Percentiles rank a stretch among this genome's conserved stretches.
Conservation (phyloP, 2,888 invertebrate genomes). For the Candidula unifasciata region DNA sequence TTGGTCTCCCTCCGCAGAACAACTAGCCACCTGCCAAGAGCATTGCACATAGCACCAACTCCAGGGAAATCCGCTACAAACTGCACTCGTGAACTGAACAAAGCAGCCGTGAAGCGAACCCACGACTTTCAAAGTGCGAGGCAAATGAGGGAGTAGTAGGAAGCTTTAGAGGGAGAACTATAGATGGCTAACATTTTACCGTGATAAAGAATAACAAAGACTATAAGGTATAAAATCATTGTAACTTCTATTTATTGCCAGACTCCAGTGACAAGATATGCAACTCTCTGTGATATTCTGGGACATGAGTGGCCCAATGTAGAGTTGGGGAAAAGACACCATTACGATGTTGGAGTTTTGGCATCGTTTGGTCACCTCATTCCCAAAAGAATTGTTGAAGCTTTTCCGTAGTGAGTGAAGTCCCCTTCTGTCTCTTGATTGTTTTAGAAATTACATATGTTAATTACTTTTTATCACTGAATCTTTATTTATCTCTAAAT, state of each 20-base stretch:
- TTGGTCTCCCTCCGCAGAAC: too few relatives aligned
- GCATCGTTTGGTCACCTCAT: constrained; percentile 96
- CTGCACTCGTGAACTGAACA: too few relatives aligned
- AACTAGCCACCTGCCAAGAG: too few relatives aligned
- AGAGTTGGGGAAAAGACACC: constrained; percentile 56
- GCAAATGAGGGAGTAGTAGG: too few relatives aligned
- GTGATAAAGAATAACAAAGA: too few relatives aligned
- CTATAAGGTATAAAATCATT: neutral
- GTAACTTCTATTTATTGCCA: constrained; percentile 37
- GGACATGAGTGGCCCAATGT: constrained; percentile 83
- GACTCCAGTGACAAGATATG: constrained; percentile 84
- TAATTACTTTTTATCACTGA: neutral
- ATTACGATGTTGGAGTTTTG: constrained; percentile 90
- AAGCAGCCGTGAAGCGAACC: too few relatives aligned
- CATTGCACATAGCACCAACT: too few relatives aligned
- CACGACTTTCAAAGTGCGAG: too few relatives aligned
- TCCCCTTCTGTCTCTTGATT: neutral
- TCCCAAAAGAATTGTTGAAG: constrained; percentile 85
- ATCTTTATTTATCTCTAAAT: too few relatives aligned
- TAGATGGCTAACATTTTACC: too few relatives aligned
- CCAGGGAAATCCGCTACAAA: too few relatives aligned
- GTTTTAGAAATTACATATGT: neutral
- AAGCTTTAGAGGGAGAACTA: too few relatives aligned
- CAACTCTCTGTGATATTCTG: constrained; percentile 82
- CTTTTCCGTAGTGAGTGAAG: constrained; percentile 85